Base-by-base conservation (phyloP, 2,888 invertebrate species). In the Chrysina gloriosa region DNA sequence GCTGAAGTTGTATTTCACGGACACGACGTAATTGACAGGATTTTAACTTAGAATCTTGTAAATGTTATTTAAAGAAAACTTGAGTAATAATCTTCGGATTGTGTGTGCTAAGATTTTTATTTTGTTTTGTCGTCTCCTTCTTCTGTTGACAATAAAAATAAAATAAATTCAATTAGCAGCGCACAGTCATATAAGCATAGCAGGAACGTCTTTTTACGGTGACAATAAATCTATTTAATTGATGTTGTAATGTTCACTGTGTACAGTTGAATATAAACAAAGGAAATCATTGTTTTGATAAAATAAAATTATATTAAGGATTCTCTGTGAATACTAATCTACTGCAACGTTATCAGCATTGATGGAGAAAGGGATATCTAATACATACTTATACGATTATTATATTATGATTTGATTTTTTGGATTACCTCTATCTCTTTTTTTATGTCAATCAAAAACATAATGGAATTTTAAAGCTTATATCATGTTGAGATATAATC, bases 31-130 rank as follows among this genome's bases (percentile, higher is more conserved):
- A 66, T 66, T 66, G 66, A 66, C 66, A 66, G 66, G 66, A 66
- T 66, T 66, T 66, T 66, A 66, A 66, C 66, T 66, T 66, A 56
- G 56, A 54, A 54, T 31, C 65, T 65, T 65, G 65, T 65, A 65
- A 56, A 66, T 31, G 66, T 47, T 58, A 58, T 66, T 66, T 66
- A 66, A 66, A 65, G 54, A 52, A 64, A 45, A 34, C 64, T 25
- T 34, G 50, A 47, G 47, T 61, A 61, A 61, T 61, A 61, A 61
- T 61, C 58, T 42, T 42, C 9, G 25, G 58, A 42, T 42, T 42
- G 42, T 61, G 39, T 58, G 39, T 23, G 42, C 45, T 42, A 25
- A 23, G 21, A 61, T 42, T 61, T 61, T 42, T 61, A 39, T 61
- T 61, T 42, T 16, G 16, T 61, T 61, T 42, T 61, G 23, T 25